These are phyloP conservation scores for Hydra vulgaris DNA, from an alignment of 30 jellyfish, hydroid and myxozoan species.

Conservation along the genomic window DNA sequence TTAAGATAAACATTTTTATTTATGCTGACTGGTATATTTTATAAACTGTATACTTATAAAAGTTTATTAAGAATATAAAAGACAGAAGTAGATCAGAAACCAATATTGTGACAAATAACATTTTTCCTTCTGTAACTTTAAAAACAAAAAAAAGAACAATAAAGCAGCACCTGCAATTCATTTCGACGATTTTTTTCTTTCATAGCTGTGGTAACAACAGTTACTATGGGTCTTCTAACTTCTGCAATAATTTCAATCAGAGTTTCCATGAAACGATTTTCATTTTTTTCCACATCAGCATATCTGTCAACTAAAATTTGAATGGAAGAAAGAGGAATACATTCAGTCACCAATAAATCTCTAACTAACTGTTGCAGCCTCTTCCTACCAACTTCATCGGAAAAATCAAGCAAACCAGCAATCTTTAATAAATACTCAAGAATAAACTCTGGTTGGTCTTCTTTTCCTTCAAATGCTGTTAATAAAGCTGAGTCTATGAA, in stretches of 20 bases:
- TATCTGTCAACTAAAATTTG: constrained; percentile 46
- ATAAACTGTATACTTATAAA: no score
- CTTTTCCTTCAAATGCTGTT: constrained; percentile 54
- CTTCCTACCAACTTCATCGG: constrained; percentile 94
- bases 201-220: constrained; percentile 37
- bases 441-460: constrained; percentile 63
- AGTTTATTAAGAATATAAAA: no score
- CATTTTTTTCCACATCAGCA: constrained; percentile 36
- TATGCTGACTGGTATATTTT: no score
- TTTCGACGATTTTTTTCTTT: constrained; percentile 28
- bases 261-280: constrained; percentile 42
- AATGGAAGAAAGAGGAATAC: constrained; percentile 45
- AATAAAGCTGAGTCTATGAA: constrained; percentile 39
- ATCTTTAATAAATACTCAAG: constrained; percentile 53
- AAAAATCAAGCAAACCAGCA: constrained; percentile 59
- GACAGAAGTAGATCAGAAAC: no score
- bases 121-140: no score
- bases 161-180: constrained; percentile 27
- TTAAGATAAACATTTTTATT: no score
- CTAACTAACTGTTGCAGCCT: constrained; percentile 45
- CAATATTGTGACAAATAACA: no score
- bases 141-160: no score
- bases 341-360: constrained; percentile 43
- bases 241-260: constrained; percentile 82
- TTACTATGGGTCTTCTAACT: constrained; percentile 75